These are phyloP conservation scores for Pseudochaenichthys georgianus DNA, from an alignment of 2,797 vertebrate genomes.

Conservation along the genomic window DNA sequence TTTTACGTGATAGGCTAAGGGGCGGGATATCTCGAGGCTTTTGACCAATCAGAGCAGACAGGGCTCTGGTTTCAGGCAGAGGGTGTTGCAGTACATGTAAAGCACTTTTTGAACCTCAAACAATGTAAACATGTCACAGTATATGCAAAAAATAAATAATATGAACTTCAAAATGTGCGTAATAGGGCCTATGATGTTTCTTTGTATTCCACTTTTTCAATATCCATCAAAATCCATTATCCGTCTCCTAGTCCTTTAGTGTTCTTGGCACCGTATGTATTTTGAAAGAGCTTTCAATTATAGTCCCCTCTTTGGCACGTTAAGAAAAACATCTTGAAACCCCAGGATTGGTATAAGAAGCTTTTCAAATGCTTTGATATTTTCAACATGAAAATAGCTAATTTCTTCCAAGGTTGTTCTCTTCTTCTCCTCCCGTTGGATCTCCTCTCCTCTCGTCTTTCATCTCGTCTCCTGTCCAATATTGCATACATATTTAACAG, in stretches of 20 bases:
- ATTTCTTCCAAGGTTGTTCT: neutral
- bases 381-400: neutral
- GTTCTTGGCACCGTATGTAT: neutral
- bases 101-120: too few relatives aligned
- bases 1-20: too few relatives aligned
- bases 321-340: neutral
- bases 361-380: neutral
- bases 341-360: neutral
- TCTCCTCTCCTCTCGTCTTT: neutral
- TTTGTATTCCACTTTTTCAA: neutral
- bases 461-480: constrained; percentile 16
- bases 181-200: too few relatives aligned
- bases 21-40: too few relatives aligned
- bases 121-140: too few relatives aligned
- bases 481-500: constrained; percentile 44
- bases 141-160: too few relatives aligned
- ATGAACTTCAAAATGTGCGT: too few relatives aligned
- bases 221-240: too few relatives aligned
- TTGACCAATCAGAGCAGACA: too few relatives aligned
- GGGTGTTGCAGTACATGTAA: too few relatives aligned
- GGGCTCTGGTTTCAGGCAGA: too few relatives aligned
- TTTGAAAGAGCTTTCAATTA: neutral
- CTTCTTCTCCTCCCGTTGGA: neutral
- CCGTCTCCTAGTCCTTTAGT: neutral
- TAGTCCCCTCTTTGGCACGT: neutral